Evolutionary conservation across 2,888 invertebrate genomes (phyloP).

Genomic region (Cheilosia scutellata): DNA sequence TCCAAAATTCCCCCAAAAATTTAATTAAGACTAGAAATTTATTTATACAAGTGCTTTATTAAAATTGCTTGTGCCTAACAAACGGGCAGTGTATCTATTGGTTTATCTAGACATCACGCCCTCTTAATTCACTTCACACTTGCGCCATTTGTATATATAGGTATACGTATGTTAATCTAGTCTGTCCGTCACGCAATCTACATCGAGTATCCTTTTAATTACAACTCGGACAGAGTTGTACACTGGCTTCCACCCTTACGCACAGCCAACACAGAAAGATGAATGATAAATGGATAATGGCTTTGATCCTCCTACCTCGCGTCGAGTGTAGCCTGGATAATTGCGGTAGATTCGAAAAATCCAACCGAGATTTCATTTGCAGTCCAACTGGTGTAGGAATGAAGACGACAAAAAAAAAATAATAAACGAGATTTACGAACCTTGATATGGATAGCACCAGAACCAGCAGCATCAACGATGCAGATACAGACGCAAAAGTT

Average conservation of each 20-base stretch:
- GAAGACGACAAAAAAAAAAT: constrained; percentile 13
- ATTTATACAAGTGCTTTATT: constrained; percentile 50
- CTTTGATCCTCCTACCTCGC: constrained; percentile 55
- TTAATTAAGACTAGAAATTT: constrained; percentile 65
- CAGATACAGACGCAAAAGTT: constrained; percentile 45
- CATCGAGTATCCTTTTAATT: constrained; percentile 71
- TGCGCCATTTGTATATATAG: not conserved
- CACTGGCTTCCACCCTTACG: constrained; percentile 62
- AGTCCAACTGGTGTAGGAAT: constrained; percentile 19
- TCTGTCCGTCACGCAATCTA: constrained; percentile 66
- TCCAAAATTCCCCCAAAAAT: constrained; percentile 35
- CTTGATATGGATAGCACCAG: constrained; percentile 25
- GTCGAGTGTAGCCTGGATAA: constrained; percentile 37
- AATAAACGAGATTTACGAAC: constrained; percentile 48
- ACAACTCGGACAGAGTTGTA: constrained; percentile 33
- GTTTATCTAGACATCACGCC: constrained; percentile 60
- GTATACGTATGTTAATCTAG: constrained; percentile 49
- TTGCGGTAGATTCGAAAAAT: constrained; percentile 63
- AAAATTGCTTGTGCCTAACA: constrained; percentile 10
- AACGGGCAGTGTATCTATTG: constrained; percentile 10
- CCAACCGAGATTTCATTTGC: constrained; percentile 56
- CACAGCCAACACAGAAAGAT: constrained; percentile 47
- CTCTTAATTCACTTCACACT: constrained; percentile 71
- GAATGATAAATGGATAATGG: constrained; percentile 72
- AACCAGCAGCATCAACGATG: constrained; percentile 18